Percentiles rank a stretch among this genome's conserved stretches.
Evolutionary conservation across 2,113 vertebrate species (phyloP).

Genomic region (Myotis brandtii): DNA sequence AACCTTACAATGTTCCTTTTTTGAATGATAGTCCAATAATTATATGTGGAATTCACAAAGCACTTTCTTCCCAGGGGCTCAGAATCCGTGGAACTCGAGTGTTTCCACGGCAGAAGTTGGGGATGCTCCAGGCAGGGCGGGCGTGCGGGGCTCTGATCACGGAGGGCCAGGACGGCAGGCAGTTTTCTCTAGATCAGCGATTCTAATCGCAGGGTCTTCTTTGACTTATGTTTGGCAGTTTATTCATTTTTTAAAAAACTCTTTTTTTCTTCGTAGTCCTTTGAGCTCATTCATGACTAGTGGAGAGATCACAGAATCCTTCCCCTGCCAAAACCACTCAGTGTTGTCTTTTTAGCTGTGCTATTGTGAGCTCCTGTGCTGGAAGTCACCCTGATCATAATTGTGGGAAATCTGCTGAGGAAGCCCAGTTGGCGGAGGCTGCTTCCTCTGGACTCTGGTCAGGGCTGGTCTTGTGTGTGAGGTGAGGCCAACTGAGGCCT

Average conservation of each 20-base stretch:
- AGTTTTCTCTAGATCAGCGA: too few species aligned
- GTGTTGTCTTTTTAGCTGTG: background rate
- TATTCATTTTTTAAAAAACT: background rate
- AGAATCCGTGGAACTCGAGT: background rate
- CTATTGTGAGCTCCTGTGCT: background rate
- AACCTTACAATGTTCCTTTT: background rate
- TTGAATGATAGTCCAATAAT: background rate
- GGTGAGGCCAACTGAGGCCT: background rate
- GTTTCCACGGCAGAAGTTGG: accelerated
- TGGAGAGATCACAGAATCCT: background rate
- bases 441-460: background rate
- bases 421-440: background rate
- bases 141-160: accelerated
- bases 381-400: background rate
- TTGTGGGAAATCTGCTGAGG: background rate
- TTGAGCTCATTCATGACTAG: background rate
- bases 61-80: background rate
- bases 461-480: accelerated
- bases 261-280: background rate
- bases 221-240: background rate
- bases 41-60: conserved; percentile 11
- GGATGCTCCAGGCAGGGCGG: background rate
- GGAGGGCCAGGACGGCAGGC: background rate
- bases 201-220: background rate
- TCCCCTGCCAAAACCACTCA: background rate